Conservation (phyloP, 2,888 invertebrate genomes). For the Argyra leucocephala region DNA sequence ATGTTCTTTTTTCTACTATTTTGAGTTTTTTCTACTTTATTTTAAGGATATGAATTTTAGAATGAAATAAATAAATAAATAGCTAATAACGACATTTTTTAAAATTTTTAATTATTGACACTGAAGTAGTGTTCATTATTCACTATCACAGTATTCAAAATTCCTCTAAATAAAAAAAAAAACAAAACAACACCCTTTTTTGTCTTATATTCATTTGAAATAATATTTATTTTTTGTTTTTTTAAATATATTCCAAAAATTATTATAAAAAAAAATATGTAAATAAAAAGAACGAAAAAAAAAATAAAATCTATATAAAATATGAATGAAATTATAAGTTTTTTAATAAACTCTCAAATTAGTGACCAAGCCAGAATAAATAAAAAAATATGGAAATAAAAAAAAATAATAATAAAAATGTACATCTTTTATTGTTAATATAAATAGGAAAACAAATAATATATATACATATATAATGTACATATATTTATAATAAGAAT, state of each 20-base stretch:
- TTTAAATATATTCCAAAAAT: background rate
- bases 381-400: too few relatives aligned
- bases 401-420: background rate
- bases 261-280: background rate
- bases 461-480: background rate
- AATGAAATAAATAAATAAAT: too few relatives aligned
- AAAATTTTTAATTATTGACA: too few relatives aligned
- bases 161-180: too few relatives aligned
- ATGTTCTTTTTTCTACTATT: too few relatives aligned
- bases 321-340: slow-evolving; percentile 6
- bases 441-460: background rate
- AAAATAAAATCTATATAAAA: background rate
- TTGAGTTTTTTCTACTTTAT: too few relatives aligned
- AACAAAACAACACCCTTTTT: too few relatives aligned
- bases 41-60: too few relatives aligned
- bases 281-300: background rate
- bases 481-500: background rate
- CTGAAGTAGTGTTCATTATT: too few relatives aligned
- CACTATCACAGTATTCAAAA: too few relatives aligned
- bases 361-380: background rate
- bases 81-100: too few relatives aligned
- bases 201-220: too few relatives aligned
- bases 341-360: slow-evolving; percentile 6
- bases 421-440: background rate
- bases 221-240: background rate